These are phyloP conservation scores for Stigmatopora argus DNA, from an alignment of 2,113 vertebrate species.

Conservation along the genomic window DNA sequence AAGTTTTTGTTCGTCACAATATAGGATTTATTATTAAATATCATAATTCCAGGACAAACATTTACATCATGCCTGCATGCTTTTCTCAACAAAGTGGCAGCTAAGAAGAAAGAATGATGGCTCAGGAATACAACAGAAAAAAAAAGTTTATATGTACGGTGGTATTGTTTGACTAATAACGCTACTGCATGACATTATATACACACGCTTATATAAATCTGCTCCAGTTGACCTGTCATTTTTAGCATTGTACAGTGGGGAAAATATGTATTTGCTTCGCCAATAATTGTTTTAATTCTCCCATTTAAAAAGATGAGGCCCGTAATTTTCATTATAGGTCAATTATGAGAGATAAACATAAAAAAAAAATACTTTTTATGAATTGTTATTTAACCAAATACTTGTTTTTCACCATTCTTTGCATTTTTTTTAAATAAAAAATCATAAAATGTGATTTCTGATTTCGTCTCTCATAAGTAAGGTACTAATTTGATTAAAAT, in stretches of 20 bases:
- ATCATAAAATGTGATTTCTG: no score
- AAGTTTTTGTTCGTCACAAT: conserved; percentile 83
- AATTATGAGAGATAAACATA: no score
- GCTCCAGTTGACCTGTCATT: conserved; percentile 54
- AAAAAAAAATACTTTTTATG: no score
- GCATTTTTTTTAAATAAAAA: no score
- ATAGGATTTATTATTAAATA: conserved; percentile 98
- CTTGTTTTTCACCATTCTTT: no score
- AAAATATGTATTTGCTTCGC: no score
- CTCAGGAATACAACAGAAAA: conserved; percentile 77
- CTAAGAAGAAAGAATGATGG: conserved; percentile 94
- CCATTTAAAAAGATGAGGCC: no score
- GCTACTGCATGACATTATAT: conserved; percentile 98
- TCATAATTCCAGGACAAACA: conserved; percentile 99
- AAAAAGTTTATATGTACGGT: conserved; percentile 74
- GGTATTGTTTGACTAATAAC: conserved; percentile 83
- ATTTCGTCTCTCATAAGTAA: no score
- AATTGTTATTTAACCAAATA: no score
- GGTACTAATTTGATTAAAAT: no score
- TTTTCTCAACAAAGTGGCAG: conserved; percentile 97
- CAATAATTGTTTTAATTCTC: no score
- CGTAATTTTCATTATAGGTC: no score
- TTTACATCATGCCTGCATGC: conserved; percentile 99
- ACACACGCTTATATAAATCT: conserved; percentile 86
- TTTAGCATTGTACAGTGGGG: conserved; percentile 57